Evolutionary conservation across 2,888 invertebrate genomes (phyloP).

Genomic region (Gordius sp.): DNA sequence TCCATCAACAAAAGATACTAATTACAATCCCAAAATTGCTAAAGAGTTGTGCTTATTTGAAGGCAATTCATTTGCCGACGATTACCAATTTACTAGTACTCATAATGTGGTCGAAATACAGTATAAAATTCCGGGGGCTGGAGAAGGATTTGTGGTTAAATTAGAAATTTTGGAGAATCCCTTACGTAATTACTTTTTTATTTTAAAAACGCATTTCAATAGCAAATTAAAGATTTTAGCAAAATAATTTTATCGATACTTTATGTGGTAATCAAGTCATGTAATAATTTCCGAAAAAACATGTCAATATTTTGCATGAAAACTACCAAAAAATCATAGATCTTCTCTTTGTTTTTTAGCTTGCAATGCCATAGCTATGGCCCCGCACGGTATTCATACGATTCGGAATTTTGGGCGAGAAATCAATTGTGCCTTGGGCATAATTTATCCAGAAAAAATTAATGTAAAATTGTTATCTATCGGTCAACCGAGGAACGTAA

Average conservation of each 20-base stretch:
- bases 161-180: neutral
- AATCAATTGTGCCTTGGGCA: neutral
- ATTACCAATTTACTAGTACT: neutral
- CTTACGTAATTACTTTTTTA: constrained; percentile 1
- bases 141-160: neutral
- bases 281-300: no score
- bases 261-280: no score
- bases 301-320: no score
- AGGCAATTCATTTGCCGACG: neutral
- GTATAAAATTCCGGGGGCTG: neutral
- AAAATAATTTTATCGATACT: no score
- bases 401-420: neutral
- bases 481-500: no score
- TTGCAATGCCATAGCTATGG: neutral
- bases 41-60: neutral
- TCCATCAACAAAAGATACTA: neutral
- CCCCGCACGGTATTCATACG: neutral
- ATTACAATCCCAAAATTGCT: neutral
- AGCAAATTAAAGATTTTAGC: no score
- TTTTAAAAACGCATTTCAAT: no score
- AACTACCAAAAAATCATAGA: no score
- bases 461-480: no score
- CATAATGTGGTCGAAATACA: neutral
- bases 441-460: constrained; percentile 1
- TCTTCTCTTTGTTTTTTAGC: no score